These are phyloP conservation scores for Pseudochromis fuscus DNA, from an alignment of 2,797 vertebrate genomes.

Conservation along the genomic window DNA sequence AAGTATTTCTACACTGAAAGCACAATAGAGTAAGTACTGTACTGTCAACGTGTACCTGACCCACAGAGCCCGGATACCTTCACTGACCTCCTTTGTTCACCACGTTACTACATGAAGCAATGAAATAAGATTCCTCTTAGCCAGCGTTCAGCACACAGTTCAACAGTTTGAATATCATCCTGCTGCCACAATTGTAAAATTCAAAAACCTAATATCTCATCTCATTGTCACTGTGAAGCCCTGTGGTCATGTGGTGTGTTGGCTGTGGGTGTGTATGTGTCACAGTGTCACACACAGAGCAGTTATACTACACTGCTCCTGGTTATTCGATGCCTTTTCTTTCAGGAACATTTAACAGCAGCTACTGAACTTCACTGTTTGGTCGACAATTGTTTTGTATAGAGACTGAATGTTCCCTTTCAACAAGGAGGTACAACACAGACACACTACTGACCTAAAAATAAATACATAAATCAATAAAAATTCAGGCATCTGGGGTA, in stretches of 20 bases:
- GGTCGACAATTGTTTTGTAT: constrained; percentile 32
- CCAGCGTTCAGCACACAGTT: neutral
- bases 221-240: neutral
- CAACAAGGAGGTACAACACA: neutral
- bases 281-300: neutral
- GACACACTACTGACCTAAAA: neutral
- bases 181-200: neutral
- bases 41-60: too few relatives aligned
- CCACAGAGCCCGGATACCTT: too few relatives aligned
- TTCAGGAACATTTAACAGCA: constrained; percentile 17
- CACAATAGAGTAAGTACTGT: neutral
- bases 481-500: too few relatives aligned
- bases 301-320: constrained; percentile 27
- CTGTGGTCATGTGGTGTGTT: neutral
- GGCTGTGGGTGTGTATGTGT: constrained; percentile 8
- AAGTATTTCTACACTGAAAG: neutral
- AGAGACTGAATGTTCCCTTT: constrained; percentile 17
- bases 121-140: too few relatives aligned
- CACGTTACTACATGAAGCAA: too few relatives aligned
- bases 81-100: too few relatives aligned
- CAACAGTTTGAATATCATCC: neutral
- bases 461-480: too few relatives aligned
- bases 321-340: constrained; percentile 31
- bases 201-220: neutral
- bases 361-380: neutral